Base-by-base conservation (phyloP, 2,113 vertebrate genomes). In the Siniperca knerii region DNA sequence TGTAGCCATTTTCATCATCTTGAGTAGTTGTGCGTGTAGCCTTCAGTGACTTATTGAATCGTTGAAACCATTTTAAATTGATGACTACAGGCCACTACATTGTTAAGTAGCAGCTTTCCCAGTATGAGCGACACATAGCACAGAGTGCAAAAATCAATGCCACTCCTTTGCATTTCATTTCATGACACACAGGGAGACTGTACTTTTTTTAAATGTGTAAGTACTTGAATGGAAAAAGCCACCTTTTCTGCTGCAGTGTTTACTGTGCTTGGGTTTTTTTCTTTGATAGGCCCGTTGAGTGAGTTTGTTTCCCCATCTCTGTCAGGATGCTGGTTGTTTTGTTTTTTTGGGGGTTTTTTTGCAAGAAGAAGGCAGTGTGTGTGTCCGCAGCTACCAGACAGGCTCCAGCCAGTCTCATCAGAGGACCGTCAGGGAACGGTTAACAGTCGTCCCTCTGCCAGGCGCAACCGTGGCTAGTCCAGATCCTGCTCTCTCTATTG, bases 131-230 rank as follows among this genome's bases (percentile, higher is more conserved):
- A 84, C 92, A 89, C 87, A 88, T 83, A 88, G 73, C 90, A 77
- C 88, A 88, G 85, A 87, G 90, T 44, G 88, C 58, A 87, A 75
- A 92, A 94, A 94, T 95, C 95, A 92, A 95, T 95, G 83, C 52
- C 54, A 33, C 87, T 75, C 78, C 83, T 90, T 87, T 89, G 89
- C 86, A 91, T 91, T 88, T 87, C 61, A 82, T 85, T 91, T 83
- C 82, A 83, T 54, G 8, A 68, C 81, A 80, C 75, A 61, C 82
- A 46, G 60, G 25, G 33, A 81, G 72, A 20, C 42, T 18, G 46
- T 58, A 10, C 7, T 54, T 57, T 10, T 42, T 73, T 37, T 15
- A 48, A 79, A 68, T 9, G 20, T 57, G 21, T 20, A 6, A 77
- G 44, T 37, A 42, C 65, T 77, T 77, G 50, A 76, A 70, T 71